Conservation (phyloP, 2,113 vertebrate species). For the Oryzias curvinotus region DNA sequence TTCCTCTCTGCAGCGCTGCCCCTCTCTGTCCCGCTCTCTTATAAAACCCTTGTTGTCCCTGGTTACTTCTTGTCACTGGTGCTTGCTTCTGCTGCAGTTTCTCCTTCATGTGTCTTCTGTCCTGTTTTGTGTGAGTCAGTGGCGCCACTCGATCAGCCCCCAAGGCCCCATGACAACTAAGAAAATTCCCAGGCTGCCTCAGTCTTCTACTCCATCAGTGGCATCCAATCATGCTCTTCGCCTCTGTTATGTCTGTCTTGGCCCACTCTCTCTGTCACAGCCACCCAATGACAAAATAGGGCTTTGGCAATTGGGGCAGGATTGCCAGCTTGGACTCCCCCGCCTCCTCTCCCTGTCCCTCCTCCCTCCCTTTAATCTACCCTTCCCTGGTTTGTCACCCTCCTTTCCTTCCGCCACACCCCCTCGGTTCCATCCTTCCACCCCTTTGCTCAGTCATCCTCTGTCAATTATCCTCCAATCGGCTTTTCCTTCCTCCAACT, state of each 20-base stretch:
- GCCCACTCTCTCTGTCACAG: slow-evolving; percentile 64
- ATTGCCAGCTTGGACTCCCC: slow-evolving; percentile 77
- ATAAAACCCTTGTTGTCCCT: slow-evolving; percentile 59
- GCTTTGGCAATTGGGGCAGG: slow-evolving; percentile 74
- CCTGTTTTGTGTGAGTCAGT: slow-evolving; percentile 55
- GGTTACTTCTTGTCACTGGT: slow-evolving; percentile 54
- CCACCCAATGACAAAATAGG: slow-evolving; percentile 71
- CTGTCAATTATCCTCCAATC: slow-evolving; percentile 74
- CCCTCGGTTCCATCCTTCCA: slow-evolving; percentile 44
- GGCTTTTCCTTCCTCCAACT: slow-evolving; percentile 49
- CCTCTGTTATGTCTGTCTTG: slow-evolving; percentile 55
- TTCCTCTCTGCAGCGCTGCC: slow-evolving; percentile 27
- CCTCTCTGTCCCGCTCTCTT: slow-evolving; percentile 41
- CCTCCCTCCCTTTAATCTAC: slow-evolving; percentile 61
- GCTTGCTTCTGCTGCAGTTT: slow-evolving; percentile 23
- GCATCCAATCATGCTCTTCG: slow-evolving; percentile 48
- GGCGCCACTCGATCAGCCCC: slow-evolving; percentile 60
- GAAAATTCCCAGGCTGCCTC: slow-evolving; percentile 60
- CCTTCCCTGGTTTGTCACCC: slow-evolving; percentile 53
- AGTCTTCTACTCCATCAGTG: slow-evolving; percentile 60
- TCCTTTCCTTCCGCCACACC: slow-evolving; percentile 21
- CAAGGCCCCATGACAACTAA: slow-evolving; percentile 70
- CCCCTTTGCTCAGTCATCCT: slow-evolving; percentile 67
- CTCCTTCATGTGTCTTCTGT: slow-evolving; percentile 40
- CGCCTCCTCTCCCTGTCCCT: slow-evolving; percentile 56